Evolutionary conservation across 2,113 vertebrate species (phyloP), one percentile per base, ranked within the genome.

Genomic region (Xenopus borealis): DNA sequence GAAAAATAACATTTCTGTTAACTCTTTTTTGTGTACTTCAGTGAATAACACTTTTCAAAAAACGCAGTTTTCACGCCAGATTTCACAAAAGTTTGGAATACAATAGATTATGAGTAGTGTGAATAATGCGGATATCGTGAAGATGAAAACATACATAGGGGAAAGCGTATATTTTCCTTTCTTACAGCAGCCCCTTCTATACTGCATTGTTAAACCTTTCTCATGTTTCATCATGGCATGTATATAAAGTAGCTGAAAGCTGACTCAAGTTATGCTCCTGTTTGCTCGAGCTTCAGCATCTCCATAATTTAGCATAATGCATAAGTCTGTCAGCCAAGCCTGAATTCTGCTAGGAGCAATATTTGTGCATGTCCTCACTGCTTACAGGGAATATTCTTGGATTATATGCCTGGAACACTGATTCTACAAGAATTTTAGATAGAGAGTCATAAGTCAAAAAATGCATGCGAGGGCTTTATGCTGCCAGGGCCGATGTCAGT

Each of bases 291-390:
- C 57, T 62, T 69, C 65, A 75, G n/a, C 58, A 75, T 62, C 72
- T 75, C 59, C 72, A 75, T 75, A 52, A 75, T 75, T 61, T 75
- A 75, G 72, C 66, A 75, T 75, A 67, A 68, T 68, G 64, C 72
- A 68, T 68, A 75, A 62, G 44, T 64, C 47, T 75, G 72, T 75
- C 72, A 75, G 61, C 55, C 61, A 75, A 68, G 20, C 64, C 20
- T 30, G 45, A 62, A 68, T 68, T 68, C 72, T 75, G 72, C 65
- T 75, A 10, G 53, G 52, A 75, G 65, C 65, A 53, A 75, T 12
- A 62, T 62, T 63, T 73, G 62, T 65, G 45, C 50, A 58, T 27
- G 57, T 30, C 45, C 13, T 13, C 23, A 45, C 47, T 73, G 71
- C 71, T 73, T 66, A 66, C 17, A 66, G 71, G 71, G 33, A 57